Base-by-base conservation (phyloP, 2,113 vertebrate genomes). In the Theropithecus gelada region DNA sequence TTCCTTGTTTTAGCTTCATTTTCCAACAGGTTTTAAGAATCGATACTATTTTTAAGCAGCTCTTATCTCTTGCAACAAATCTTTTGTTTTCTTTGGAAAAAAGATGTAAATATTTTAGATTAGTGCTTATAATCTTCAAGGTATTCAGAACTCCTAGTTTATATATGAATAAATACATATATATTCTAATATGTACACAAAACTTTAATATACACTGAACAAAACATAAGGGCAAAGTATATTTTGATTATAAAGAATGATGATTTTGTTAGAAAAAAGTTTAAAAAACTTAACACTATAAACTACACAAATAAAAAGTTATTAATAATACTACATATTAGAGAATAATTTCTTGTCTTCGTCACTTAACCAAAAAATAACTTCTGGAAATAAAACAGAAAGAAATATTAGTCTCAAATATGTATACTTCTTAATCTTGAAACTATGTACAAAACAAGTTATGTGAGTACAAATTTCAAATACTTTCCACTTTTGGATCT, bases 21-120 rank as follows among this genome's bases (percentile, higher is more conserved):
- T 96, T 87, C 55, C 96, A 96, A 94, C 85, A 83, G 73, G 43
- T 87, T 97, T 91, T 87, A 89, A 95, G 64, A 96, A 97, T 94
- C 92, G 84, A 66, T 68, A 90, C 75, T 73, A 43, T 43, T 57
- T 43, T 64, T 93, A 73, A 88, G 66, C 48, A 45, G 35, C 8
- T 8, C 68, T 95, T 23, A 20, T 89, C 38, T 96, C 43, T 70
- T 94, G 25, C 22, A 96, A 45, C 45, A 92, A 86, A 75, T 83
- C 48, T 64, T 35, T 40, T 83, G 20, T 73, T 92, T 95, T 87
- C 30, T 85, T 94, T 50, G 17, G 30, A 50, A 72, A 90, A 92
- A 89, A 20, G 22, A 70, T 18, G 22, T 55, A 50, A 13, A 12
- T 92, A 45, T 90, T 90, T 88, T 89, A 55, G 25, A 61, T 68